Evolutionary conservation across 2,113 vertebrate species (phyloP), one percentile per base, ranked within the genome.

Genomic region (Myiozetetes cayanensis): DNA sequence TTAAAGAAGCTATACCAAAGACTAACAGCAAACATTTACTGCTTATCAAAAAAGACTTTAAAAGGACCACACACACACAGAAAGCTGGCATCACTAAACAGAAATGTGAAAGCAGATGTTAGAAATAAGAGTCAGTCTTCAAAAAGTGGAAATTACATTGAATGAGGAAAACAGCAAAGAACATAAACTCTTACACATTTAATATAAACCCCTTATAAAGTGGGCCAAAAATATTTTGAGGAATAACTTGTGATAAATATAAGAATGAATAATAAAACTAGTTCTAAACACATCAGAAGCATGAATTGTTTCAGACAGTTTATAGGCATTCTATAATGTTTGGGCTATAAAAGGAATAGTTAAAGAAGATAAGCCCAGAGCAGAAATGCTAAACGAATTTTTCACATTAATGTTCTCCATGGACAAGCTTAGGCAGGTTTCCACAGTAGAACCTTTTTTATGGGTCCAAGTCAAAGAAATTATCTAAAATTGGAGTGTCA

Each of bases 71-170:
- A 95, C 90, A 1, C 90, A 73, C n/a, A 66, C 20, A 88, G 94
- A 93, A 92, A 88, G 88, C 79, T 96, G 96, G 94, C 94, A 83
- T 73, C 71, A 73, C 92, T 76, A 90, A 92, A 96, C 90, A 94
- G 94, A 92, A 91, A 92, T 30, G 44, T n/a, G 85, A 89, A 87
- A 89, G 58, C 2, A 10, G 39, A 63, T 88, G 67, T 50, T 88
- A 90, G 78, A 90, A 94, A 71, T 62, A 89, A 66, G n/a, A 92
- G 55, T 43, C 91, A 39, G 33, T 49, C 79, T 93, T 95, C 89
- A 94, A 80, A 92, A 95, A 74, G 59, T 89, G 76, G 80, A 95
- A 95, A 84, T 90, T 59, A 23, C 27, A 33, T 71, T 86, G 63
- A 93, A 92, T 74, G 68, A 93, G 39, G 86, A 94, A 95, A 90